Conservation (phyloP, 35 echinoderm and acorn worm species). For the Diadema setosum region DNA sequence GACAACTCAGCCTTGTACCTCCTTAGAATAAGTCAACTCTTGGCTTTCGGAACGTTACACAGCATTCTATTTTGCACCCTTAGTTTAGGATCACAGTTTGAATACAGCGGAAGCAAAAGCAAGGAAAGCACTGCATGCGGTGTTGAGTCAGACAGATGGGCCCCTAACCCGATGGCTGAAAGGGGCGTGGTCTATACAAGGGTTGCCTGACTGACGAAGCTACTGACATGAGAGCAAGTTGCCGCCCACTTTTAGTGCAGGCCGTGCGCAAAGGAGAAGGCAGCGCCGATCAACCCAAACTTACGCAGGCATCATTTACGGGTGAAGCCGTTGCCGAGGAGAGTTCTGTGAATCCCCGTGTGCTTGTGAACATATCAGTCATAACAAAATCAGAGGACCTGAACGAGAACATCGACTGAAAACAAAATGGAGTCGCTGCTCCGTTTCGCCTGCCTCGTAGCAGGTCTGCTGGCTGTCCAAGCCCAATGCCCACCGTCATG, state of each 20-base stretch:
- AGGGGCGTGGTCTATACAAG: no score
- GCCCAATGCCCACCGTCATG: not conserved
- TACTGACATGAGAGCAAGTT: no score
- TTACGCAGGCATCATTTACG: not conserved
- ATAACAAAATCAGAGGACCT: not conserved
- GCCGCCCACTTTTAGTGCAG: not conserved
- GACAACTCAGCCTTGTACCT: no score
- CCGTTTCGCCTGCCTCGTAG: not conserved
- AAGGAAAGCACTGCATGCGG: no score
- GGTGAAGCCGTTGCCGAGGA: not conserved
- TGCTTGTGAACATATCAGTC: not conserved
- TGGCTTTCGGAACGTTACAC: no score
- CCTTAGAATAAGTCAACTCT: no score
- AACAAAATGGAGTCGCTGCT: slow-evolving; percentile 2
- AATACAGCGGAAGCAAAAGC: no score
- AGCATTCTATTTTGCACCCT: no score
- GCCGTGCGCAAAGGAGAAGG: not conserved
- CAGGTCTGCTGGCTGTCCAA: not conserved
- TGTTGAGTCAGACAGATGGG: no score
- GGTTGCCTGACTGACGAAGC: no score
- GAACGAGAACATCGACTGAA: not conserved
- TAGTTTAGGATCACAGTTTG: no score
- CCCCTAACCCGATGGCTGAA: no score
- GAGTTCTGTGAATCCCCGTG: not conserved
- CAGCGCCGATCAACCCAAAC: not conserved